Percentiles rank a stretch among this genome's conserved stretches.
Evolutionary conservation across 2,113 vertebrate species (phyloP).

Genomic region (human (Homo sapiens)): GRCh38 chr3:167858501-167859000

Average conservation of each 20-base stretch:
- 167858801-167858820: constrained; percentile 42
- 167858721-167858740: background rate
- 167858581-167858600: background rate
- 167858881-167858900: background rate
- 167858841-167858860: constrained; percentile 31
- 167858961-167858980: background rate
- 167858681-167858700: constrained; percentile 15
- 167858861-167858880: background rate
- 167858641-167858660: constrained; percentile 17
- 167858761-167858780: background rate
- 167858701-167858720: background rate
- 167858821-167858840: background rate
- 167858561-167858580: background rate
- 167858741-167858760: background rate
- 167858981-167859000: background rate
- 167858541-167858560: background rate
- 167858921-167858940: background rate
- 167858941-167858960: too few relatives aligned
- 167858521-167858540: background rate
- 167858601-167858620: background rate
- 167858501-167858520: background rate
- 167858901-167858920: background rate
- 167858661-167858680: constrained; percentile 30
- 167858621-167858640: constrained; percentile 36
- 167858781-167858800: constrained; percentile 41